Base-by-base conservation (phyloP, 1,140 invertebrate species). In the Nautilus pompilius region DNA sequence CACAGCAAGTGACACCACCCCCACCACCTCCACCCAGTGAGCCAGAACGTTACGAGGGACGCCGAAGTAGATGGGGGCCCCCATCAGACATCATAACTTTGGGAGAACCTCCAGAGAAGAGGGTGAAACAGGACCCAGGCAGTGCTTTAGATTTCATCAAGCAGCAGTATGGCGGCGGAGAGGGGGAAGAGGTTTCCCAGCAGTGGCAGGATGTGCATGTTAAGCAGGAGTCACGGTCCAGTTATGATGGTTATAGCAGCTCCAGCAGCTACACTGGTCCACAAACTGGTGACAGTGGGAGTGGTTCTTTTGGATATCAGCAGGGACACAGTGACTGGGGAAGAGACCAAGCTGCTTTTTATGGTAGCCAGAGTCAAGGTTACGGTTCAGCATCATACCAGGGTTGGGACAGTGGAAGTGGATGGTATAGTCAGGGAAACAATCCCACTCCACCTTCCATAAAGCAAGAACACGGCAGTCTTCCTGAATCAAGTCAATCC, bases 101-200 rank as follows among this genome's bases (percentile, higher is more conserved):
- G n/a, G 41, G 54, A n/a, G 67, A 68, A 46, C 48, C 59, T 24
- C 34, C 61, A 34, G 29, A 22, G 34, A 71, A 71, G 33, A 61
- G 67, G 17, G 36, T 28, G 8, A 71, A 67, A 57, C 56, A 55
- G 28, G 63, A 65, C 10, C 51, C 58, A 15, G 60, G 63, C 26
- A 69, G 70, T 62, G 70, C 70, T 17, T 57, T 69, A 17, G 70
- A 72, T 36, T 66, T 70, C 17, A 63, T 70, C 8, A 72, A 72
- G 36, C 65, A 70, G 46, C 65, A 69, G 59, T 69, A 68, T 57
- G 67, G 60, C 15, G 70, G 69, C 22, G 63, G 65, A 24, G 67
- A 69, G 6, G 32, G 51, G 6, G 62, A 62, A 51, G 58, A 65
- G 33, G 41, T 30, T 3, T 41, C 30, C 24, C 56, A 13, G 22